Base-by-base conservation (phyloP, 2,888 invertebrate genomes). In the Caenorhabditis wallacei region DNA sequence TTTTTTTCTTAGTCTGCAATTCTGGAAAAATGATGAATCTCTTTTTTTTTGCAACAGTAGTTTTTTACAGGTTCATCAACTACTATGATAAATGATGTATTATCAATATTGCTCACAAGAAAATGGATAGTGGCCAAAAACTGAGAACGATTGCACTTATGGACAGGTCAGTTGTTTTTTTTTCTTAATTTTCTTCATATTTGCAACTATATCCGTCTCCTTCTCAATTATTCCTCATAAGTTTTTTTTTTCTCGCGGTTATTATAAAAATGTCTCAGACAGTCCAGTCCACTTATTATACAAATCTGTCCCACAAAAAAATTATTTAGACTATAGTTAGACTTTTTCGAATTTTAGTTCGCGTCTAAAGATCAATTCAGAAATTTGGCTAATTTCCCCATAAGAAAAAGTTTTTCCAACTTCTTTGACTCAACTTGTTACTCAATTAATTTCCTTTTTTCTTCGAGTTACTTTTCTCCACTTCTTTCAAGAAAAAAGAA, bases 81-180 rank as follows among this genome's bases (percentile, higher is more conserved):
- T 76, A 53, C 40, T 54, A 76, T 76, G 76, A 53, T 46, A 20
- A 48, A 51, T 40, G 20, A 40, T 18, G 59, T 16, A 35, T 59
- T 3, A 40, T 59, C 37, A 24, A 26, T 20, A 30, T n/a, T 57
- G 64, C 18, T 37, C 16, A 10, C 20, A n/a, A 30, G 40, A 56
- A 13, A 59, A 69, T 76, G 76, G 76, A 69, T 78, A 63, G 20
- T 46, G n/a, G n/a, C 26, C 24, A 5, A 20, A 26, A 2, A 43
- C 46, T 20, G 43, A 54, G 46, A 46, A 1, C 20, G 54, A 40
- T 22, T 26, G 69, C 69, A 69, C 69, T 78, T 78, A 78, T 78
- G 78, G 69, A 69, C 53, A 69, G 78, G 78, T 78, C 35, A n/a
- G 78, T 76, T 53, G 26, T 22, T 43, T 46, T 37, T 26, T 3